These are phyloP conservation scores for Petrocephalus schoutedeni DNA, from an alignment of 2,797 vertebrate species.

Conservation along the genomic window DNA sequence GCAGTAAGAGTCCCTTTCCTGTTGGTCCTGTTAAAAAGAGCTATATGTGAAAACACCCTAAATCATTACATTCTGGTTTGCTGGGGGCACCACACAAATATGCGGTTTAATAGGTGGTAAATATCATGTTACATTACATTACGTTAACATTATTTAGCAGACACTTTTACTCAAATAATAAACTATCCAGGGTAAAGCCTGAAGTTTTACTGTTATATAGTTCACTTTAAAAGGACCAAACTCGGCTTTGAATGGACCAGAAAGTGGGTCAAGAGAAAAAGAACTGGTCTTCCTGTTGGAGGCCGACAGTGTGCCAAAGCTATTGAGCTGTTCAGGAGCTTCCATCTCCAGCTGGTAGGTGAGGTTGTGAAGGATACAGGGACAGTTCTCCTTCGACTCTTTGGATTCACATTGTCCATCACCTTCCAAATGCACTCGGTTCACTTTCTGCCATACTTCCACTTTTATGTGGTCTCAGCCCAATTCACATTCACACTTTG, in stretches of 20 bases:
- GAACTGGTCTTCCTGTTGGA: constrained; percentile 57
- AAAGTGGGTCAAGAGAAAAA: neutral
- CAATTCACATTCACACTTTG: neutral
- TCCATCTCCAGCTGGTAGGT: constrained; percentile 80
- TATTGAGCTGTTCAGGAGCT: constrained; percentile 64
- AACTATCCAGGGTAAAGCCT: neutral
- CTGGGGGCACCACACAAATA: neutral
- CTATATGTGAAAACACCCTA: neutral
- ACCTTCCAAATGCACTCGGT: constrained; percentile 50
- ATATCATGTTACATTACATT: neutral
- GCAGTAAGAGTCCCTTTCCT: neutral
- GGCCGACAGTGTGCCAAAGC: constrained; percentile 43
- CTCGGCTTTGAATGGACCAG: neutral
- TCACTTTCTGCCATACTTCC: neutral
- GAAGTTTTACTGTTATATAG: neutral
- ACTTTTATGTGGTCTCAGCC: too few species aligned
- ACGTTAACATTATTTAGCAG: neutral
- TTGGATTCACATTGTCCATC: too few species aligned
- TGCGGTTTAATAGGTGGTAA: neutral
- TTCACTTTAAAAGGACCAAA: neutral
- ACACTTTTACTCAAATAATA: neutral
- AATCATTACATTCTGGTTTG: neutral
- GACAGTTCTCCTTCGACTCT: constrained; percentile 89
- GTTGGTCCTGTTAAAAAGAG: neutral
- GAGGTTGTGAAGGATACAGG: constrained; percentile 87